Evolutionary conservation across 1,140 invertebrate genomes (phyloP), one percentile per base, ranked within the genome.

Genomic region (Pseudomyrmex pallidus): DNA sequence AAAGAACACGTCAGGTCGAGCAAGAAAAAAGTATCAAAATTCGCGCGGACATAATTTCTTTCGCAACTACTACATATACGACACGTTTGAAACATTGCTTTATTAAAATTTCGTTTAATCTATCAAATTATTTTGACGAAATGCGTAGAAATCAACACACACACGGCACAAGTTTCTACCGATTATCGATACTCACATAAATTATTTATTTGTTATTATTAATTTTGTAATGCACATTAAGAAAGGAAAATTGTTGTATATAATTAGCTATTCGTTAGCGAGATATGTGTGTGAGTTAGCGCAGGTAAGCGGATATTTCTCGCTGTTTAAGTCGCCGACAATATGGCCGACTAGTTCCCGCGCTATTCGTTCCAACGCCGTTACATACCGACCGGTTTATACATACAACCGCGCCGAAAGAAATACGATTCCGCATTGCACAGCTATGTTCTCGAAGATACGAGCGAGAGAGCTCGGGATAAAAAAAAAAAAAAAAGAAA

Each of bases 351-450:
- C 35, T 52, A 10, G 50, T 13, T 12, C 50, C 10, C 50, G 62
- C 68, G 52, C 77, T 83, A 85, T 87, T 87, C 86, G 73, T 85
- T 88, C 82, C 83, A 78, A 70, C 86, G 84, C 84, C 66, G 77
- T 77, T 88, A 89, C 87, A 86, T 86, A 90, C 85, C 89, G 76
- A 88, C 86, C 76, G 84, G 88, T 88, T 90, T 85, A 50, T 83
- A 89, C 87, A 84, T 86, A 83, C 85, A 85, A 84, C 74, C 66
- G 52, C 78, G 89, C 86, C 86, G 86, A 91, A 92, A 92, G 90
- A 93, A 92, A 93, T 93, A 93, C 90, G 91, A 92, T 91, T 92
- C 87, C 90, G 89, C 84, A 82, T 90, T 89, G 91, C 88, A 83
- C 77, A 85, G n/a, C 87, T 35, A 35, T 35, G 35, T 35, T 35